phyloP scores from a whole-genome alignment of 2,113 vertebrate genomes.

The Chinchilla lanigera region DNA sequence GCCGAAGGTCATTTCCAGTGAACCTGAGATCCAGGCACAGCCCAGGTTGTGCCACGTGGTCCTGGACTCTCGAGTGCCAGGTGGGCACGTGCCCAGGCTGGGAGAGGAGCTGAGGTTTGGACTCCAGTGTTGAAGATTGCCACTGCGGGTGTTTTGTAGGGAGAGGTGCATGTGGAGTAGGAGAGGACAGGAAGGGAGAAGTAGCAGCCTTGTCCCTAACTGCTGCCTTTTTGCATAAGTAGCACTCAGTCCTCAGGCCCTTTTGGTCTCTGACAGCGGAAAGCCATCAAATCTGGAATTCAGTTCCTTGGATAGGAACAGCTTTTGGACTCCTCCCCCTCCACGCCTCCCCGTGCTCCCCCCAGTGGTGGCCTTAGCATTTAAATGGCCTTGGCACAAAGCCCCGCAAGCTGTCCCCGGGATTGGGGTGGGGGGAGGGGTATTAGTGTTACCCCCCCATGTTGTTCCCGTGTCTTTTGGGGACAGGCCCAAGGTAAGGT shows the following conservation, averaged over 20 bases:
- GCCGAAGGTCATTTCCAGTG: background rate
- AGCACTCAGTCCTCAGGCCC: background rate
- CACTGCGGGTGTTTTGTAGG: background rate
- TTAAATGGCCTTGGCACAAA: conserved; percentile 67
- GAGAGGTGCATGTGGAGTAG: background rate
- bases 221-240: background rate
- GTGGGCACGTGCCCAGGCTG: background rate
- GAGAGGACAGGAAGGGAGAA: background rate
- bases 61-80: no score
- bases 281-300: conserved; percentile 30
- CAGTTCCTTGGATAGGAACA: background rate
- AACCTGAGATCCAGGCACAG: background rate
- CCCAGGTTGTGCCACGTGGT: background rate
- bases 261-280: background rate
- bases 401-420: background rate
- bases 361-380: conserved; percentile 60
- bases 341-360: background rate
- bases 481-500: background rate
- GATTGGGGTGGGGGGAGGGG: background rate
- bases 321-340: background rate
- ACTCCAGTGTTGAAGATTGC: background rate
- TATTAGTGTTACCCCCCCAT: background rate
- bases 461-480: background rate
- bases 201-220: background rate
- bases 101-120: background rate